Percentiles rank a stretch among this genome's conserved stretches.
phyloP scores from a whole-genome alignment of 2,113 vertebrate genomes.

The Bubo blakistoni region DNA sequence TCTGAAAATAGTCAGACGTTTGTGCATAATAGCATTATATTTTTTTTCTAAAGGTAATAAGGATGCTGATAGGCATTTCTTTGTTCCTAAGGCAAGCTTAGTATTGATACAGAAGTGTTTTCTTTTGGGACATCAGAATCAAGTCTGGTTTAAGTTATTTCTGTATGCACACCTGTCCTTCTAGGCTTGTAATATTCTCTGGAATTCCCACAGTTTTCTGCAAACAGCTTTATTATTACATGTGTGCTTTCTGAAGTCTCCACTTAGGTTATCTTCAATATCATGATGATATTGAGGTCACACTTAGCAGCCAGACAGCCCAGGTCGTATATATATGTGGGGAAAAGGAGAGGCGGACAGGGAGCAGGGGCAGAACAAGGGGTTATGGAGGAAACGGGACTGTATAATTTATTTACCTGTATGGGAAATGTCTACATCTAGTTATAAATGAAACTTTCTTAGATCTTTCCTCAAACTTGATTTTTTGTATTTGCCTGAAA shows the following conservation, averaged over 20 bases:
- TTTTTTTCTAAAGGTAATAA: neutral
- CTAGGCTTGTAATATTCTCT: neutral
- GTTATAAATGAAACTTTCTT: neutral
- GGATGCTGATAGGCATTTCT: neutral
- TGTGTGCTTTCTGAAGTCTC: neutral
- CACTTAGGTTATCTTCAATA: neutral
- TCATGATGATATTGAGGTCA: neutral
- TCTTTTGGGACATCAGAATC: neutral
- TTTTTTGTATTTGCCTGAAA: neutral
- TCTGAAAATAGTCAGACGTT: neutral
- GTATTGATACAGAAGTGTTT: neutral
- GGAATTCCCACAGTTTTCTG: neutral
- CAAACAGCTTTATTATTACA: constrained; percentile 6
- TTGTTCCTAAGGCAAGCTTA: neutral
- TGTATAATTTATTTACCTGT: neutral
- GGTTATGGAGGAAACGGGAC: neutral
- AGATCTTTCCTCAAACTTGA: neutral
- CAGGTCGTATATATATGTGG: neutral
- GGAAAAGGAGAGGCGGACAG: neutral
- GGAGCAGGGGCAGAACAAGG: neutral
- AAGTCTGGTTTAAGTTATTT: neutral
- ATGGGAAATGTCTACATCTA: neutral
- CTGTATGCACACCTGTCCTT: neutral
- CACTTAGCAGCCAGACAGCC: neutral
- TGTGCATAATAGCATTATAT: neutral